phyloP scores from a whole-genome alignment of 2,888 invertebrate species.

The Epinotia brunnichana region DNA sequence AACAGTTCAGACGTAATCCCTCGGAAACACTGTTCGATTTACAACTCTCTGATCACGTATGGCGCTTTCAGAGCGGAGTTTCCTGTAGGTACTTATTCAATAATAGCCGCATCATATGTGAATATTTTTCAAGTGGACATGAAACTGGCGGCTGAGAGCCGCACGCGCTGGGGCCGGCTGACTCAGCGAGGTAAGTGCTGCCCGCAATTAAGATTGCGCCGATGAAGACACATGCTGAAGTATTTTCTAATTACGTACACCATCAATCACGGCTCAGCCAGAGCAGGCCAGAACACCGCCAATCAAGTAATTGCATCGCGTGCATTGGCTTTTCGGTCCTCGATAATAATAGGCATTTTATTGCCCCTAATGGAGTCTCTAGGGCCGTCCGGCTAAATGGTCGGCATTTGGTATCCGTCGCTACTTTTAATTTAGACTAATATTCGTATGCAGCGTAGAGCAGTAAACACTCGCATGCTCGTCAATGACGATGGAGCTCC shows the following conservation, averaged over 20 bases:
- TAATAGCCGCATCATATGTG: conserved; percentile 42
- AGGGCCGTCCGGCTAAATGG: conserved; percentile 77
- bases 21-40: conserved; percentile 10
- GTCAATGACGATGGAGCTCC: conserved; percentile 46
- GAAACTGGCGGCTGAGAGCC: conserved; percentile 24
- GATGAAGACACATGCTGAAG: conserved; percentile 83
- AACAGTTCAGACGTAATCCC: background rate
- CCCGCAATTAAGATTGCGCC: conserved; percentile 79
- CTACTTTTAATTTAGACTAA: conserved; percentile 80
- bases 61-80: conserved; percentile 18
- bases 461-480: conserved; percentile 55
- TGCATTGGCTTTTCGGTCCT: conserved; percentile 83
- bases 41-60: conserved; percentile 5
- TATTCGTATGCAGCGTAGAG: conserved; percentile 73
- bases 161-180: conserved; percentile 71
- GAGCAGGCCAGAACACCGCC: conserved; percentile 79
- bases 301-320: conserved; percentile 84
- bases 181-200: conserved; percentile 81
- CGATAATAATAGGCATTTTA: conserved; percentile 84
- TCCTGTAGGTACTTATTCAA: conserved; percentile 29
- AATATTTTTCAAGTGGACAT: conserved; percentile 42
- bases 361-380: conserved; percentile 83
- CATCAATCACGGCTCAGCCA: conserved; percentile 79
- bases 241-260: conserved; percentile 83
- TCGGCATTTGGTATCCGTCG: conserved; percentile 69